A percentile compares a stretch with the other conserved stretches of the same genome.
Conservation (phyloP, 2,113 vertebrate species). For the Psophia crepitans region DNA sequence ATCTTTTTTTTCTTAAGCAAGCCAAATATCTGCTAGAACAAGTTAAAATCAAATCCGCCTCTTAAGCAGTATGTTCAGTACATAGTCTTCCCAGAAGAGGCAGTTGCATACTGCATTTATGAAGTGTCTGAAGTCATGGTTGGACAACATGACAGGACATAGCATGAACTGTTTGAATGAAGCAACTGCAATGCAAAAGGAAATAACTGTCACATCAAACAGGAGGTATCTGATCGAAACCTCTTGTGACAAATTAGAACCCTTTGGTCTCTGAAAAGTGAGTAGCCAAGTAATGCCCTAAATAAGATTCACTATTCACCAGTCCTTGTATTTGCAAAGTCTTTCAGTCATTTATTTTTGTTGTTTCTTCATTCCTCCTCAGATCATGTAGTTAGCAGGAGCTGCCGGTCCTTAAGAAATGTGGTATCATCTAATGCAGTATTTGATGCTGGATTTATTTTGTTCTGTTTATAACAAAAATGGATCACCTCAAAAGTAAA, state of each 20-base stretch:
- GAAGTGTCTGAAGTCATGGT: background rate
- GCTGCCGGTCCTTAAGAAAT: background rate
- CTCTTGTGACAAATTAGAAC: background rate
- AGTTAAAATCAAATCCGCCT: background rate
- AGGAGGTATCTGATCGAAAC: background rate
- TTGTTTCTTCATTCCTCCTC: background rate
- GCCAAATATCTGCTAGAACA: background rate
- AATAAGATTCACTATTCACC: background rate
- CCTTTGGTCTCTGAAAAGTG: background rate
- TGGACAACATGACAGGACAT: background rate
- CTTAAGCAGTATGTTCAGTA: background rate
- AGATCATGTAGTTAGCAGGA: background rate
- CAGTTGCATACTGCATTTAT: background rate
- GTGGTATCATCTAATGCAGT: background rate
- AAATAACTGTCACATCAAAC: background rate
- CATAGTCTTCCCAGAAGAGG: background rate
- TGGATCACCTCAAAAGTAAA: background rate
- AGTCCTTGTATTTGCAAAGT: background rate
- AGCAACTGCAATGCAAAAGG: background rate
- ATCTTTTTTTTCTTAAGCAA: background rate
- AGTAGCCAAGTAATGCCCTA: background rate
- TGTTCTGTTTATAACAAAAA: background rate
- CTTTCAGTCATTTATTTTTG: background rate
- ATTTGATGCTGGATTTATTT: background rate
- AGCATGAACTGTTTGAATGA: background rate